Conservation (phyloP, 1,140 invertebrate genomes). For the Oncopodura yosiiana region DNA sequence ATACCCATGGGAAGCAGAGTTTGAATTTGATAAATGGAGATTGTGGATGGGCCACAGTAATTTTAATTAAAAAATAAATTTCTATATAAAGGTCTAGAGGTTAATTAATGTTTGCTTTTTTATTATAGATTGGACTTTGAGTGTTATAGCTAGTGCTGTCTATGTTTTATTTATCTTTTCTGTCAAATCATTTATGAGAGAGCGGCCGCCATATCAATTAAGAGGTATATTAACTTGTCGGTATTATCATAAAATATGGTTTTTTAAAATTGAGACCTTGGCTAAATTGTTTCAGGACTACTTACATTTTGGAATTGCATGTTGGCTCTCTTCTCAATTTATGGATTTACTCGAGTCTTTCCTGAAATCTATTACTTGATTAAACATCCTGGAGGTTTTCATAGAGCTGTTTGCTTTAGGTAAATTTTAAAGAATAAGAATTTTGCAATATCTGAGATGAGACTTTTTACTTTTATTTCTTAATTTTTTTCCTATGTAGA, state of each 20-base stretch:
- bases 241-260: too few relatives aligned
- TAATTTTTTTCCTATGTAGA: too few relatives aligned
- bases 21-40: constrained; percentile 24
- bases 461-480: neutral
- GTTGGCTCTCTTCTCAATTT: constrained; percentile 1
- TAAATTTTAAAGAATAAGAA: neutral
- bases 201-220: neutral
- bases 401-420: constrained; percentile 5
- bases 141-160: constrained; percentile 15
- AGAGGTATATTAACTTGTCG: neutral
- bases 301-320: constrained; percentile 4
- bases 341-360: neutral
- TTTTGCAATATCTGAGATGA: neutral
- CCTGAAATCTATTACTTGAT: constrained; percentile 5
- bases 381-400: neutral
- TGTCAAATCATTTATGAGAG: neutral
- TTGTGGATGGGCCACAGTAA: constrained; percentile 21
- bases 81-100: too few relatives aligned
- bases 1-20: constrained; percentile 10
- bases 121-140: constrained; percentile 19
- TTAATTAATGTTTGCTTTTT: too few relatives aligned
- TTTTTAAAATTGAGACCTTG: too few relatives aligned
- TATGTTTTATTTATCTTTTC: constrained; percentile 2
- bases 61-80: too few relatives aligned
- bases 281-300: too few relatives aligned